Percentiles rank a stretch among this genome's conserved stretches.
These are phyloP conservation scores for Parotia lawesii DNA, from an alignment of 2,113 vertebrate genomes.

Conservation along the genomic window DNA sequence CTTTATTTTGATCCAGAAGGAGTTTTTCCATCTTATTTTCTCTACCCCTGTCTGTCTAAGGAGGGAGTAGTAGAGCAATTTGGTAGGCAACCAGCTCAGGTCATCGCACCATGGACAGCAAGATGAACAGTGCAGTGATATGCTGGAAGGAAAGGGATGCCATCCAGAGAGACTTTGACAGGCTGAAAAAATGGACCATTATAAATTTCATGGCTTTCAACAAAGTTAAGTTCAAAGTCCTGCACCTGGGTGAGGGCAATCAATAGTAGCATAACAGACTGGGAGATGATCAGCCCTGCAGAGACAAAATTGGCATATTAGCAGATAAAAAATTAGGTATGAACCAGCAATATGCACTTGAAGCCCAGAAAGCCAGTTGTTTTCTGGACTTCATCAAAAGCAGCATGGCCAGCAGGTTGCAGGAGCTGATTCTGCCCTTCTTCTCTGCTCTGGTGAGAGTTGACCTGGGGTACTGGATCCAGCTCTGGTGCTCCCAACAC, in stretches of 20 bases:
- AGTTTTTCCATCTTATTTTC: background rate
- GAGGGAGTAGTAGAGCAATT: background rate
- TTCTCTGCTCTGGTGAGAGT: background rate
- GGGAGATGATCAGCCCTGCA: background rate
- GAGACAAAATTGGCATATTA: background rate
- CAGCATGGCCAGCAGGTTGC: rapidly evolving
- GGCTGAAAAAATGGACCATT: background rate
- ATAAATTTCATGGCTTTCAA: background rate
- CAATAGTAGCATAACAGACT: background rate
- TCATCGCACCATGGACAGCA: background rate
- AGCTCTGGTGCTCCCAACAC: background rate
- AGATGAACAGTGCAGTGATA: background rate
- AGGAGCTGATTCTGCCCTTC: background rate
- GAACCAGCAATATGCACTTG: background rate
- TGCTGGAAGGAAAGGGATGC: background rate
- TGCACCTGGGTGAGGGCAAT: background rate
- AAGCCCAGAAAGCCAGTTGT: background rate
- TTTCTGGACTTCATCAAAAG: background rate
- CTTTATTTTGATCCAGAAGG: background rate
- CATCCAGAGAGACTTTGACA: background rate
- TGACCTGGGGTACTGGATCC: background rate
- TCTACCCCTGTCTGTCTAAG: background rate
- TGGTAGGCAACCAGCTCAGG: background rate
- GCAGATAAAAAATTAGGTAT: background rate
- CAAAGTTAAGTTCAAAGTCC: background rate